Evolutionary conservation across 2,888 invertebrate species (phyloP).

Genomic region (Tinea semifulvella): DNA sequence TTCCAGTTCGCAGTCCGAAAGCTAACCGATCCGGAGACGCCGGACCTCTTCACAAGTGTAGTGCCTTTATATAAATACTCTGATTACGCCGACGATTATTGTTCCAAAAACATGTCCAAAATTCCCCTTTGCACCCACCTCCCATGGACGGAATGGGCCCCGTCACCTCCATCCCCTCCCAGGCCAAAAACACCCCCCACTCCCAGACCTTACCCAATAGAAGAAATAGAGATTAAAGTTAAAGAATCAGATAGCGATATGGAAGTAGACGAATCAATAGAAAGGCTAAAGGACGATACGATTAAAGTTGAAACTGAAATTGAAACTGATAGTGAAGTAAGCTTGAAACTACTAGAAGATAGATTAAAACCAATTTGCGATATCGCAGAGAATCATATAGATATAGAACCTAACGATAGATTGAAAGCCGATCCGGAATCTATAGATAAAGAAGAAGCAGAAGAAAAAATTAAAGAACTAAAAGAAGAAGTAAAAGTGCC

Average conservation of each 20-base stretch:
- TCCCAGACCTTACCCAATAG: conserved; percentile 37
- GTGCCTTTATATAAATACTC: conserved; percentile 57
- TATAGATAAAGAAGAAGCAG: background rate
- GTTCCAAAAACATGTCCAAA: conserved; percentile 46
- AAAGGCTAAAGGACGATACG: conserved; percentile 14
- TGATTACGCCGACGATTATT: conserved; percentile 57
- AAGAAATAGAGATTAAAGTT: background rate
- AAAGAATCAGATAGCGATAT: conserved; percentile 16
- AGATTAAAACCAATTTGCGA: too few relatives aligned
- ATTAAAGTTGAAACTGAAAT: conserved; percentile 15
- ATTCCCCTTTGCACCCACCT: conserved; percentile 41
- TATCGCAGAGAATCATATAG: too few relatives aligned
- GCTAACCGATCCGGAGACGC: conserved; percentile 30
- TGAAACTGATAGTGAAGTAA: conserved; percentile 19
- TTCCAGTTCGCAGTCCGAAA: conserved; percentile 41
- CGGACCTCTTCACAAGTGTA: conserved; percentile 47
- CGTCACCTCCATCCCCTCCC: conserved; percentile 41
- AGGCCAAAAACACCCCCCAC: conserved; percentile 44
- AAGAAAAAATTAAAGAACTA: background rate
- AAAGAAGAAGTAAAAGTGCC: conserved; percentile 13
- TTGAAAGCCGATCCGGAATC: too few relatives aligned
- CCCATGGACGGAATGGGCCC: conserved; percentile 50
- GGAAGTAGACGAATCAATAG: conserved; percentile 20
- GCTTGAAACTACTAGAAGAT: too few relatives aligned
- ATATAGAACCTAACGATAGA: too few relatives aligned